Evolutionary conservation across 2,888 invertebrate genomes (phyloP).

Genomic region (Crocallis elinguaria): DNA sequence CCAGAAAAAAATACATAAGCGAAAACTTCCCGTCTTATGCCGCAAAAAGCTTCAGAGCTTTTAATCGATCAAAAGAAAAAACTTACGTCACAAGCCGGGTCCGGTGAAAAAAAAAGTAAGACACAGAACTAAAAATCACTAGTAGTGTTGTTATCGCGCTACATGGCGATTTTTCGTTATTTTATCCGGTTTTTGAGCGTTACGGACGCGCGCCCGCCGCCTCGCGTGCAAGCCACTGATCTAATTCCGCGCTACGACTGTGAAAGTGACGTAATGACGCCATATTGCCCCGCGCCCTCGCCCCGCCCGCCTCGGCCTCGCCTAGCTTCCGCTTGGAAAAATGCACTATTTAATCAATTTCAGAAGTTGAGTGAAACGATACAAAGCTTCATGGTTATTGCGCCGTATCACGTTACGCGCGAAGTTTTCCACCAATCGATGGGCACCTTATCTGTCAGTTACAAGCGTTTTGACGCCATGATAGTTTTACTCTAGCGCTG

Average conservation of each 20-base stretch:
- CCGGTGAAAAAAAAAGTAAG: slow-evolving; percentile 46
- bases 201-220: slow-evolving; percentile 49
- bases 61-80: slow-evolving; percentile 53
- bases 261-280: slow-evolving; percentile 81
- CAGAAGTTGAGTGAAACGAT: slow-evolving; percentile 64
- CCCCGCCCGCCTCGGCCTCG: slow-evolving; percentile 53
- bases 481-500: neutral
- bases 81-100: slow-evolving; percentile 60
- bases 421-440: slow-evolving; percentile 52
- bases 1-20: slow-evolving; percentile 47
- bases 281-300: slow-evolving; percentile 62
- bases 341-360: slow-evolving; percentile 73
- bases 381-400: slow-evolving; percentile 47
- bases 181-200: slow-evolving; percentile 34
- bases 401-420: slow-evolving; percentile 46
- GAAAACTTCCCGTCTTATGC: slow-evolving; percentile 52
- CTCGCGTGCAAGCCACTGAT: slow-evolving; percentile 73
- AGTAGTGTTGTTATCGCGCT: slow-evolving; percentile 24
- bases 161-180: slow-evolving; percentile 30
- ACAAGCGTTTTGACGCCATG: slow-evolving; percentile 10
- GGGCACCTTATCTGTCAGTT: slow-evolving; percentile 25
- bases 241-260: slow-evolving; percentile 78
- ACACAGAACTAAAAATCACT: slow-evolving; percentile 39
- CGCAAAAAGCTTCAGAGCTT: slow-evolving; percentile 58
- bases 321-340: slow-evolving; percentile 43